A percentile compares a stretch with the other conserved stretches of the same genome.
These are phyloP conservation scores for Heterodera filipjevi DNA, from an alignment of 2,888 invertebrate species.

Conservation along the genomic window DNA sequence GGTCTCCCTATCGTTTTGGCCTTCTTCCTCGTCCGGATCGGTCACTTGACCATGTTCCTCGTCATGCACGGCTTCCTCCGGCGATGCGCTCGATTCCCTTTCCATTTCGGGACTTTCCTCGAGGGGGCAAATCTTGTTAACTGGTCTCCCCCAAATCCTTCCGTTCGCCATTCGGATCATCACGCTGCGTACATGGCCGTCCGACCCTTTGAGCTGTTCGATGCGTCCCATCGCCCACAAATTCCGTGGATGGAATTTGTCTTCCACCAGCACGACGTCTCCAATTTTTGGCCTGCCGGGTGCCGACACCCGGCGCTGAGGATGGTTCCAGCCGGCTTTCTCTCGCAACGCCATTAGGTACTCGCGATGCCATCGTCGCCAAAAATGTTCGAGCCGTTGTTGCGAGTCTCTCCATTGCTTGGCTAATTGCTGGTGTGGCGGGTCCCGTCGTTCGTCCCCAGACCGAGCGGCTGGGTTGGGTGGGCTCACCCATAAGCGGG, in stretches of 20 bases:
- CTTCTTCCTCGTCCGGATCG: no score
- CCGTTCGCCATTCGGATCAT: neutral
- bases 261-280: conserved; percentile 6
- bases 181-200: neutral
- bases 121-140: no score
- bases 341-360: no score
- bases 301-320: neutral
- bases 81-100: no score
- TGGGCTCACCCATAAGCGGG: neutral
- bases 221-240: conserved; percentile 6
- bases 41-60: no score
- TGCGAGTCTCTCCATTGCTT: neutral
- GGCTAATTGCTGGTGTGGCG: neutral
- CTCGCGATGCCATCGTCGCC: no score
- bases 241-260: neutral
- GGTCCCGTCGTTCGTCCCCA: neutral
- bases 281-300: neutral
- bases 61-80: no score
- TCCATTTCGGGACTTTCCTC: no score
- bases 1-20: no score
- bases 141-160: neutral
- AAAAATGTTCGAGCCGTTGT: no score
- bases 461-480: no score
- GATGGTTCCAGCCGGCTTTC: neutral
- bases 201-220: neutral